These are phyloP conservation scores for Pseudochaenichthys georgianus DNA, from an alignment of 2,797 vertebrate species.

Conservation along the genomic window DNA sequence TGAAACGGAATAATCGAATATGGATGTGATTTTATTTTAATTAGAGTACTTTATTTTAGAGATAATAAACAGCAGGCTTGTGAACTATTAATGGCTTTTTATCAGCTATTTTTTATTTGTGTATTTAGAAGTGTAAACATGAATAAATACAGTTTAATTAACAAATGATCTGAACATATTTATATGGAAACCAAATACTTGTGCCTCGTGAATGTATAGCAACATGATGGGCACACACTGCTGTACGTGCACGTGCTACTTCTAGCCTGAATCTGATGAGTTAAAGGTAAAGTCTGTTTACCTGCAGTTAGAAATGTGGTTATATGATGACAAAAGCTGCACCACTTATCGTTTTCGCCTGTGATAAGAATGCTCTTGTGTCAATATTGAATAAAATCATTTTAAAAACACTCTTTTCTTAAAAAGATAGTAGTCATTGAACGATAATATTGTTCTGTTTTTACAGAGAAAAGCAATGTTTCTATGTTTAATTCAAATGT, in stretches of 20 bases:
- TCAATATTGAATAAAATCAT: conserved; percentile 49
- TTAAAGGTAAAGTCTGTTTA: conserved; percentile 14
- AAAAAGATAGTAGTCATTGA: too few species aligned
- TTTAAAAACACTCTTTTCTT: conserved; percentile 18
- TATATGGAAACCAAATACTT: conserved; percentile 32
- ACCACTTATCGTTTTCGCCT: conserved; percentile 1
- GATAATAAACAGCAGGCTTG: conserved; percentile 32
- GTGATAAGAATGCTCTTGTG: conserved; percentile 27
- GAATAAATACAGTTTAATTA: conserved; percentile 18
- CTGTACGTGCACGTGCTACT: conserved; percentile 16
- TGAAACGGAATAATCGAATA: conserved; percentile 11
- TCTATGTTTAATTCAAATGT: neutral
- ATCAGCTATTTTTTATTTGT: conserved; percentile 3
- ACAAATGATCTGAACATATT: conserved; percentile 10
- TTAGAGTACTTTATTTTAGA: conserved; percentile 24
- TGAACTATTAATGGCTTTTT: conserved; percentile 25
- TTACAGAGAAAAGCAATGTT: neutral
- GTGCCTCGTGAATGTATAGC: conserved; percentile 68
- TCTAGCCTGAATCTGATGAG: neutral
- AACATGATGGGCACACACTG: conserved; percentile 59
- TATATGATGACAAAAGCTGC: neutral
- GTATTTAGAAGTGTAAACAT: conserved; percentile 28
- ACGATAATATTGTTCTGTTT: too few species aligned
- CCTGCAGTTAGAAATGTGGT: neutral
- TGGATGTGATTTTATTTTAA: conserved; percentile 53